Conservation (phyloP, 37 sponge, comb jelly and placozoan species). For the Tethya wilhelma region DNA sequence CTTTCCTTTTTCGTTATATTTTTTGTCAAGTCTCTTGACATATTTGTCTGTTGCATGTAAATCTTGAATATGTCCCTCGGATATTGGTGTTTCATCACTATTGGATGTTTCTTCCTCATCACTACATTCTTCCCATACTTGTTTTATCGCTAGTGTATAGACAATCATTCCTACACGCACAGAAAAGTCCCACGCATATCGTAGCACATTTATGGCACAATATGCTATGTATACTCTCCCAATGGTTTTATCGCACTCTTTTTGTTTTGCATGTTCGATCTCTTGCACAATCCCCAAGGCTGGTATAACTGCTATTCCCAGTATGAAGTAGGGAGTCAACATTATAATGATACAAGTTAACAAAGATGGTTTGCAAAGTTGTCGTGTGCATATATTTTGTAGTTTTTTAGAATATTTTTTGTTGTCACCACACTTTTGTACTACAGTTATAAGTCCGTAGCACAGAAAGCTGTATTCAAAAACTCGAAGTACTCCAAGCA, state of each 20-base stretch:
- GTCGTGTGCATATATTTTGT: no score
- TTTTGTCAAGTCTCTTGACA: background rate
- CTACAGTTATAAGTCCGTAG: no score
- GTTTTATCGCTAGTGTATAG: background rate
- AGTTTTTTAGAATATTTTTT: no score
- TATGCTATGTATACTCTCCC: slow-evolving; percentile 9
- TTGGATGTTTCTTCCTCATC: background rate
- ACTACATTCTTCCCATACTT: background rate
- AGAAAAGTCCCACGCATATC: background rate
- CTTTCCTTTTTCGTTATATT: slow-evolving; percentile 10
- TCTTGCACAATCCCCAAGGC: slow-evolving; percentile 11
- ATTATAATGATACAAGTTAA: background rate
- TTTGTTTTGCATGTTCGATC: background rate
- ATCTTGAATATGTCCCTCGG: slow-evolving; percentile 9
- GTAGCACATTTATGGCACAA: slow-evolving; percentile 9
- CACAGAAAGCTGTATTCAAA: no score
- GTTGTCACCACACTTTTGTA: no score
- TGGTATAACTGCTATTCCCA: slow-evolving; percentile 17
- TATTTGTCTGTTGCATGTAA: background rate
- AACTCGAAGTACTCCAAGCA: no score
- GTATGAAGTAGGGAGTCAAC: slow-evolving; percentile 5
- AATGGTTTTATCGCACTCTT: background rate
- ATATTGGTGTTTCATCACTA: background rate
- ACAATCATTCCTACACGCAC: slow-evolving; percentile 7
- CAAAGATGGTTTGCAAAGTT: no score